Evolutionary conservation across 2,113 vertebrate genomes (phyloP), one percentile per base, ranked within the genome.

Genomic region (Probosciger aterrimus): DNA sequence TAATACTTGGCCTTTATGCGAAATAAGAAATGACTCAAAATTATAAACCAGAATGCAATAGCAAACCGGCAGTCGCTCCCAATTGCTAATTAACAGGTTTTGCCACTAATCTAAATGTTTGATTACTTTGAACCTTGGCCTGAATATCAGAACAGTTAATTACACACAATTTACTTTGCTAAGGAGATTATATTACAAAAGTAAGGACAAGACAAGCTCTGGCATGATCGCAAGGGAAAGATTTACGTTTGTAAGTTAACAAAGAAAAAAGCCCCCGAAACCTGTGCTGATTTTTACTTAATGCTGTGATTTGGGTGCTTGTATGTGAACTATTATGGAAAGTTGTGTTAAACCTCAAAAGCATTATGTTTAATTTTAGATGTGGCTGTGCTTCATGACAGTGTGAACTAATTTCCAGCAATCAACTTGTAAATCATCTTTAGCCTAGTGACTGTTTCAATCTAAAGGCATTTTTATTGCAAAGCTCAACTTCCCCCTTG

Each of bases 101-200:
- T 89, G 57, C 77, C 57, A 24, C 65, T 92, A 49, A 77, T 77
- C 25, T 63, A 28, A 82, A 68, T 30, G 57, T 49, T 49, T 86
- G 81, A 60, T 91, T 94, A 52, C 92, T 88, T 90, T 89, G 65
- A 93, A 91, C 83, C 69, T 89, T 35, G n/a, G 68, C 91, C 88
- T 92, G 49, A 93, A 30, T 88, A 92, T 94, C 81, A 43, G 47
- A 74, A 80, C 47, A 94, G 49, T 76, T 95, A 82, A 93, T 93
- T 89, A 49, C 49, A 23, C 14, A 14, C 70, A 31, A 7, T 96
- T 95, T 82, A 23, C 57, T 88, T 91, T 63, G 37, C 73, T 82
- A 50, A 64, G 62, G 63, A 43, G 69, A 65, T 87, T 82, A 33
- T 57, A 47, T 89, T 87, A 79, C 74, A 75, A 31, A 94, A 92